Evolutionary conservation across 2,797 vertebrate species (phyloP), one percentile per base, ranked within the genome.

Genomic region (Acanthurus leucopareius): DNA sequence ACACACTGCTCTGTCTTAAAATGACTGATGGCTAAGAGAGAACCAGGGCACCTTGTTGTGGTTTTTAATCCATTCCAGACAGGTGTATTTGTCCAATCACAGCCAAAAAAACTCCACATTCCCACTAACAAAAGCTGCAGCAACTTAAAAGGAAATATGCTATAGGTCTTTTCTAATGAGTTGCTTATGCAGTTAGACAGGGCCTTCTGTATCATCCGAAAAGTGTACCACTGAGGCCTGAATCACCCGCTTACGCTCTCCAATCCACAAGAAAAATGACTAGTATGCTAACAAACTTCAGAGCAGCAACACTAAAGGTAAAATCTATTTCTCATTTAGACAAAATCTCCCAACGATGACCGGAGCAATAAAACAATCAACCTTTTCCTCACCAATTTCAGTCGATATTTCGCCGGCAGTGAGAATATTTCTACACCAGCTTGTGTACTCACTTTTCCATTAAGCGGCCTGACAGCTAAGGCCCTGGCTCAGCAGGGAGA

Each of bases 111-210:
- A 45, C 54, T 32, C 14, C 57, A 42, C 38, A 19, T 22, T 52
- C 10, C 38, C 51, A 35, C 42, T 65, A 65, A 83, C 57, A 44
- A 70, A 35, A 72, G 35, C 71, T 32, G 51, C 45, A 75, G 68
- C 19, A 0, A 17, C 54, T 61, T 71, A 51, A 53, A 68, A 10
- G 63, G 57, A 75, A 77, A 75, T 14, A 22, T 38, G 63, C 77
- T 58, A 71, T 65, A 77, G 51, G 72, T 79, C 79, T 67, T 77
- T 83, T 52, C 82, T 88, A 88, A 91, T 82, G 83, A 90, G 87
- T 74, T 79, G 79, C 81, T 90, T 84, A 79, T 73, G 78, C 80
- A 77, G 80, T 80, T 86, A 70, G 69, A 75, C 47, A 2, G 76
- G 72, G 75, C 79, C 80, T 85, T 77, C 62, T 28, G 84, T 76